These are phyloP conservation scores for Porites evermanni DNA, from an alignment of 92 coral and sea anemone genomes.

Conservation along the genomic window DNA sequence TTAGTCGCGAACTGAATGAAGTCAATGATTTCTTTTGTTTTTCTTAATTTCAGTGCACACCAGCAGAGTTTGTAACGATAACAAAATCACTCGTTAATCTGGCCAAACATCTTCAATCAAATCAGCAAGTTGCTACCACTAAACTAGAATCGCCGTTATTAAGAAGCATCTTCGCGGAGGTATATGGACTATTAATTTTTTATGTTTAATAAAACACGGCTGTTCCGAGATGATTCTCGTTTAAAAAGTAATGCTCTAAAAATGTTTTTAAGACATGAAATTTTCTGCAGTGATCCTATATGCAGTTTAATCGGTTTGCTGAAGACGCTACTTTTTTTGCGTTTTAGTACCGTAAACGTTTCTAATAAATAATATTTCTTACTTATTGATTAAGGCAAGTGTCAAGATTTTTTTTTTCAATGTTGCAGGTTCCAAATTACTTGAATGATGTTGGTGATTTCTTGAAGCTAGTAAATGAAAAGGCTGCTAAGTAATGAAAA, in stretches of 20 bases:
- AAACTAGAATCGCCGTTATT: constrained; percentile 69
- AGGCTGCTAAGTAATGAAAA: constrained; percentile 78
- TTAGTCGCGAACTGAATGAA: neutral
- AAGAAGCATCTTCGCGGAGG: constrained; percentile 65
- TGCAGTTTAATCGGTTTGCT: too few relatives aligned
- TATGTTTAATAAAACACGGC: too few relatives aligned
- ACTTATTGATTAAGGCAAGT: too few relatives aligned
- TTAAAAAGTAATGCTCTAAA: neutral
- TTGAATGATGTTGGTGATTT: constrained; percentile 58
- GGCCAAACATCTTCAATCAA: constrained; percentile 46
- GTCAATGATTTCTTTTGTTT: neutral
- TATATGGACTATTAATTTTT: neutral
- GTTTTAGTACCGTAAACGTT: too few relatives aligned
- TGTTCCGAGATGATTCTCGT: too few relatives aligned
- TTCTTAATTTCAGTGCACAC: constrained; percentile 70
- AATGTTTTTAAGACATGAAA: neutral
- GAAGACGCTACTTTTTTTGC: too few relatives aligned
- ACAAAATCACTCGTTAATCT: constrained; percentile 60
- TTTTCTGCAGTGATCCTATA: too few relatives aligned
- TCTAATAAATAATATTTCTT: too few relatives aligned
- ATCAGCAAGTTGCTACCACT: constrained; percentile 52
- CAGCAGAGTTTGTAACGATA: constrained; percentile 75
- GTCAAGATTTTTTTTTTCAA: too few relatives aligned
- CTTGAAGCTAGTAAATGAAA: constrained; percentile 68
- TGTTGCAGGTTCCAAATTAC: constrained; percentile 70